Percentiles rank a stretch among this genome's conserved stretches.
phyloP scores from a whole-genome alignment of 1,140 invertebrate genomes.

The Branchinecta lindahli region DNA sequence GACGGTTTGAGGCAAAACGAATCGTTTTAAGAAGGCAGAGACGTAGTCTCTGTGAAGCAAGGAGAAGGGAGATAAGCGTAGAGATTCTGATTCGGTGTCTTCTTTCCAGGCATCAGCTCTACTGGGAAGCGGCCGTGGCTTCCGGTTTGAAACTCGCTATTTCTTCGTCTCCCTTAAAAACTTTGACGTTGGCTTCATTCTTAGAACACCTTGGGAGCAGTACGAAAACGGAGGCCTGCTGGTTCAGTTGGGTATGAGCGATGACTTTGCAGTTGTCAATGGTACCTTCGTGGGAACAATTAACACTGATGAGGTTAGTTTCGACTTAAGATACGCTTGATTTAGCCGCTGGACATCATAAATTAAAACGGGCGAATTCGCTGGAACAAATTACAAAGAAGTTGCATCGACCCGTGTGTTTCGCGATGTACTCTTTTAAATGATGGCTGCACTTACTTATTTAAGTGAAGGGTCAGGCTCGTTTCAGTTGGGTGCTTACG shows the following conservation, averaged over 20 bases:
- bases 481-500: too few relatives aligned
- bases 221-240: neutral
- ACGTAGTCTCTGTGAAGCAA: too few relatives aligned
- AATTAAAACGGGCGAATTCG: too few relatives aligned
- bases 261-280: neutral
- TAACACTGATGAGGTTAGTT: neutral
- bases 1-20: too few relatives aligned
- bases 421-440: too few relatives aligned
- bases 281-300: neutral
- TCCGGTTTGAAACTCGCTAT: slow-evolving; percentile 8
- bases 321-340: neutral
- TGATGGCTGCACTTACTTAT: too few relatives aligned
- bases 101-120: neutral
- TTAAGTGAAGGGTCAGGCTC: too few relatives aligned
- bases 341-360: too few relatives aligned
- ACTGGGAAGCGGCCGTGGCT: neutral
- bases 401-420: too few relatives aligned
- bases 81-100: neutral
- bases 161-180: neutral
- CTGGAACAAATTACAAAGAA: too few relatives aligned
- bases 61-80: neutral
- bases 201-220: neutral
- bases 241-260: neutral
- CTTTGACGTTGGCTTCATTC: neutral
- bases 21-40: too few relatives aligned